Conservation (phyloP, 1,140 invertebrate species). For the Camponotus vicinus region DNA sequence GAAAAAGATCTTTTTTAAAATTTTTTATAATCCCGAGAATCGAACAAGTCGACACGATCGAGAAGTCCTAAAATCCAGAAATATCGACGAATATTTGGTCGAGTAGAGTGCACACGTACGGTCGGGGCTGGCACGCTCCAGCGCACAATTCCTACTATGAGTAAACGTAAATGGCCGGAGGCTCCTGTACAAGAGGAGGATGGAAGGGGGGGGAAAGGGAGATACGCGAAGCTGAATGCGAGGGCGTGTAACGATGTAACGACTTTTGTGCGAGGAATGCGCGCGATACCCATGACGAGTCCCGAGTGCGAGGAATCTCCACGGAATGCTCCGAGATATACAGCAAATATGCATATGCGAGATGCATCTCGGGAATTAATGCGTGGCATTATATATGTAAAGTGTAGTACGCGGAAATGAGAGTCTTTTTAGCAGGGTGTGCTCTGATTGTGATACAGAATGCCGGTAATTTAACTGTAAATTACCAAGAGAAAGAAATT, state of each 20-base stretch:
- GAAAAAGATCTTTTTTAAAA: too few species aligned
- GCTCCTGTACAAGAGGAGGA: neutral
- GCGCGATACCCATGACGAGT: slow-evolving; percentile 59
- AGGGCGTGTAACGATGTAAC: slow-evolving; percentile 58
- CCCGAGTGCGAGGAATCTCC: slow-evolving; percentile 55
- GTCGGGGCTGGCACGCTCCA: slow-evolving; percentile 17
- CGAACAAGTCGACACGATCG: neutral
- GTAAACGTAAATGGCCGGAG: slow-evolving; percentile 52
- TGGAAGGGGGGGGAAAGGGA: slow-evolving; percentile 8
- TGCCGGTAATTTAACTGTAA: slow-evolving; percentile 7
- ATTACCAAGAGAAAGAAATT: neutral
- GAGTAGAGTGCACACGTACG: neutral
- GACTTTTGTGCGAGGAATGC: slow-evolving; percentile 56
- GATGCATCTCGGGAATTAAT: slow-evolving; percentile 47
- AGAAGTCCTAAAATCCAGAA: neutral
- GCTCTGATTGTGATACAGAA: slow-evolving; percentile 18
- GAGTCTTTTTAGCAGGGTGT: slow-evolving; percentile 19
- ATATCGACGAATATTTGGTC: neutral
- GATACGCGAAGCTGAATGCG: slow-evolving; percentile 46
- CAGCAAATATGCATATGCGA: slow-evolving; percentile 53
- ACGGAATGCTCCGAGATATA: slow-evolving; percentile 54
- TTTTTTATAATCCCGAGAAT: neutral
- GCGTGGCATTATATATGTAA: slow-evolving; percentile 50
- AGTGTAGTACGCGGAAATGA: slow-evolving; percentile 51
- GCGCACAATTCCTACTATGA: slow-evolving; percentile 30